phyloP scores from a whole-genome alignment of 2,888 invertebrate species.

The Acrocyrtus sp. region DNA sequence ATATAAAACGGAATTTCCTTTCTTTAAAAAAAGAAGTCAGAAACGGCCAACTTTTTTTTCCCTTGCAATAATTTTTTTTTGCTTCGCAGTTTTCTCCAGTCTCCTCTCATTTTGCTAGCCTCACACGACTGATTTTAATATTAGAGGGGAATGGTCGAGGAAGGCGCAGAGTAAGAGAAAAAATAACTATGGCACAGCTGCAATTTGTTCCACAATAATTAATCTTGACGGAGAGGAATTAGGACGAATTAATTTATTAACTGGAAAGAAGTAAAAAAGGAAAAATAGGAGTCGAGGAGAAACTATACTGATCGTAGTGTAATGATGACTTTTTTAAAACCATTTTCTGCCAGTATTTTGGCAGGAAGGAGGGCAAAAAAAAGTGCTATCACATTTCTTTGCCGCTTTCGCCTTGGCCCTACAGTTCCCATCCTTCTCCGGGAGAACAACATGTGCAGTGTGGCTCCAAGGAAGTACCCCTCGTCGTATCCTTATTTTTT shows the following conservation, averaged over 20 bases:
- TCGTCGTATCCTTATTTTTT: not conserved
- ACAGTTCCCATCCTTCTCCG: too few relatives aligned
- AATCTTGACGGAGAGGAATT: conserved; percentile 52
- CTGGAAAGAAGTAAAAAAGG: conserved; percentile 16
- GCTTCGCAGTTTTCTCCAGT: too few relatives aligned
- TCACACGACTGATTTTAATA: not conserved
- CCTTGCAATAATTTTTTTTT: too few relatives aligned
- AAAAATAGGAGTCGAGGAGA: not conserved
- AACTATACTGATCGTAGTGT: not conserved
- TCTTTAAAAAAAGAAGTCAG: too few relatives aligned
- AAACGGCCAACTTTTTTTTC: not conserved
- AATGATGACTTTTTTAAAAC: not conserved
- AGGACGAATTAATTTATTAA: conserved; percentile 54
- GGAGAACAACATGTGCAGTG: not conserved
- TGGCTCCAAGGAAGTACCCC: not conserved
- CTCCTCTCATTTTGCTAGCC: not conserved
- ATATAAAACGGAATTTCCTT: too few relatives aligned
- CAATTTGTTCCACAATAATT: conserved; percentile 52
- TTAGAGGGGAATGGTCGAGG: not conserved
- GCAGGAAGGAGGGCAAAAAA: not conserved
- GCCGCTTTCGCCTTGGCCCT: not conserved
- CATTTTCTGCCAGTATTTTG: not conserved
- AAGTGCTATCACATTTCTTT: not conserved
- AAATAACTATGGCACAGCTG: conserved; percentile 50
- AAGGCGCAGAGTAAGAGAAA: not conserved